Base-by-base conservation (phyloP, 2,113 vertebrate genomes). In the Platichthys flesus region DNA sequence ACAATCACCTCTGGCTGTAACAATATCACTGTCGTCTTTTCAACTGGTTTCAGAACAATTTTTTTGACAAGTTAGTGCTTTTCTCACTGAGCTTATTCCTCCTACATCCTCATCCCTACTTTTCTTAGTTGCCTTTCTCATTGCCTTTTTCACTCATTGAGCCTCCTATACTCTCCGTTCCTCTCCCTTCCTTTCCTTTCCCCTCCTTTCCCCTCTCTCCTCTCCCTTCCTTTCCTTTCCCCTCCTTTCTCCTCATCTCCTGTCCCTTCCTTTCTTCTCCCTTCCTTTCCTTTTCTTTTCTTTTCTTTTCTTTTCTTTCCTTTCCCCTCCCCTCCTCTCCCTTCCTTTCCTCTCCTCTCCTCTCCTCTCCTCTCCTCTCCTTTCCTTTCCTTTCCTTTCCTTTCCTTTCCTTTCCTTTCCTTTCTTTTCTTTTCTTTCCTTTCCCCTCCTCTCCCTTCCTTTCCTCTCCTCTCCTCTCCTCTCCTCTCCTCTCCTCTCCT, bases 71-170 rank as follows among this genome's bases (percentile, higher is more conserved):
- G 49, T 49, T 37, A 52, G 28, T 9, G 2, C 59, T 55, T 76
- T 31, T 31, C 55, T 69, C 28, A 52, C 60, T 20, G 26, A 81
- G 28, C 5, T 51, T 71, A 59, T 74, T 51, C 18, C 49, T 73
- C 79, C 77, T 40, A 64, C 7, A 69, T 51, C 20, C 47, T 75
- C 68, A 67, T 76, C 73, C 66, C 20, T 76, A 67, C 71, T 60
- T 80, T 82, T 37, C 73, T 78, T 72, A 72, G 40, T 67, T 10
- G 67, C 16, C 23, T 84, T 52, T 82, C 52, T 58, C 37, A 42
- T 65, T 9, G 23, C 60, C 56, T 66, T 71, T 63, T 79, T 68
- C 21, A 9, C 47, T 69, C 56, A 71, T 90, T 81, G 82, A 23
- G 49, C 18, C 49, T 20, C 18, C 4, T 83, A 5, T 28, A 2